These are phyloP conservation scores for Premnoplex brunnescens DNA, from an alignment of 2,797 vertebrate genomes.

Conservation along the genomic window DNA sequence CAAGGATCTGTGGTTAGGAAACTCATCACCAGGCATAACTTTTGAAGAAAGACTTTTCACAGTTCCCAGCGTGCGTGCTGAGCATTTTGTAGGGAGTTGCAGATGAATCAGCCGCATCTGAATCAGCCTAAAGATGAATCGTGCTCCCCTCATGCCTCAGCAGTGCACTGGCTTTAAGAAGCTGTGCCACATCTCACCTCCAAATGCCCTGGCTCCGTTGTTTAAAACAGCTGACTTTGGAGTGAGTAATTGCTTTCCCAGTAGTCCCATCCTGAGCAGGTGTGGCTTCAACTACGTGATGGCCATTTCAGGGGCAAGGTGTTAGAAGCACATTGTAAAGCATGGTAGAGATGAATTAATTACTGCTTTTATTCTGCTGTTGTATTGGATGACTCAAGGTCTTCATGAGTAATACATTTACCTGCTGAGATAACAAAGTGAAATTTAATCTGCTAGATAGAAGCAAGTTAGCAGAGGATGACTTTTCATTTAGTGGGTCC, in stretches of 20 bases:
- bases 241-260: background rate
- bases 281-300: background rate
- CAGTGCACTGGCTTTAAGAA: background rate
- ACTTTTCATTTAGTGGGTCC: background rate
- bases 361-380: background rate
- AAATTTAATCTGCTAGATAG: background rate
- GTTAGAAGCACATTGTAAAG: background rate
- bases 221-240: background rate
- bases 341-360: background rate
- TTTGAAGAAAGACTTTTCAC: background rate
- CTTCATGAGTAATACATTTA: background rate
- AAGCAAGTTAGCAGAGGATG: background rate
- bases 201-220: background rate
- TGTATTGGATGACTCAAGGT: background rate
- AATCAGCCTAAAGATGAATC: background rate
- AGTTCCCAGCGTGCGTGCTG: background rate
- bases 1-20: background rate
- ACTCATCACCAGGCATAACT: background rate
- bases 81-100: fast-evolving
- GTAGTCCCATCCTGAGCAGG: background rate
- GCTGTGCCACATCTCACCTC: background rate
- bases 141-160: fast-evolving
- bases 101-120: background rate
- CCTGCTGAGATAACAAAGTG: background rate
- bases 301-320: background rate